These are phyloP conservation scores for Hymenochirus boettgeri DNA, from an alignment of 2,113 vertebrate species.

Conservation along the genomic window DNA sequence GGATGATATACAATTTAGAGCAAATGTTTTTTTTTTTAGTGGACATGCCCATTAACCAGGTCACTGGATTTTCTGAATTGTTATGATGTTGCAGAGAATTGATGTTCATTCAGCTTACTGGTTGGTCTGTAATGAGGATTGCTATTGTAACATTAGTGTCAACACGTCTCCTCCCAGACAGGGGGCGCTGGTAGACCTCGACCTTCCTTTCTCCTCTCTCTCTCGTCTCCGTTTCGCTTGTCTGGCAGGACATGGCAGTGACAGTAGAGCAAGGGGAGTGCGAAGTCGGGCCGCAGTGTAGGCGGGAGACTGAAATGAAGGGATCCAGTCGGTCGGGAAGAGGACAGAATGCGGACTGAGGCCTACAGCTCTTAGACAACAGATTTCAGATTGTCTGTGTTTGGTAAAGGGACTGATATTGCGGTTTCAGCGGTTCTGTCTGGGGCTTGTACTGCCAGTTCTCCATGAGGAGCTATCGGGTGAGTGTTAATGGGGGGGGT, in stretches of 20 bases:
- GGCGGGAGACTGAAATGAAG: constrained; percentile 1
- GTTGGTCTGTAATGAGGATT: too few species aligned
- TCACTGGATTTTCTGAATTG: too few species aligned
- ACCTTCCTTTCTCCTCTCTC: background rate
- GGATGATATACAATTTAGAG: too few species aligned
- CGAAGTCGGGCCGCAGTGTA: constrained; percentile 21
- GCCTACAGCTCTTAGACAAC: background rate
- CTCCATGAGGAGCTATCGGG: constrained; percentile 26
- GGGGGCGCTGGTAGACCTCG: constrained; percentile 15
- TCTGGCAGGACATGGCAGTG: constrained; percentile 3
- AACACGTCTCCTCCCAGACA: constrained; percentile 18
- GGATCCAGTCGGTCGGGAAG: background rate
- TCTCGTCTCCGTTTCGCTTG: constrained; percentile 13
- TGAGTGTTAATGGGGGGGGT: too few species aligned
- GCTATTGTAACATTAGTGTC: too few species aligned
- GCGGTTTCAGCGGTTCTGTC: background rate
- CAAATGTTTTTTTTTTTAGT: too few species aligned
- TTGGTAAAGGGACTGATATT: too few species aligned
- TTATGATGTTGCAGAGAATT: too few species aligned
- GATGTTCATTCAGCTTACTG: too few species aligned
- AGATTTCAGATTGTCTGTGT: too few species aligned
- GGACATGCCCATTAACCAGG: too few species aligned
- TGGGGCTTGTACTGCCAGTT: constrained; percentile 12
- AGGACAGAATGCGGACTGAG: background rate
- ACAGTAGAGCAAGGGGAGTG: constrained; percentile 15